Evolutionary conservation across 2,113 vertebrate genomes (phyloP), one percentile per base, ranked within the genome.

Genomic region (Mus spicilegus): DNA sequence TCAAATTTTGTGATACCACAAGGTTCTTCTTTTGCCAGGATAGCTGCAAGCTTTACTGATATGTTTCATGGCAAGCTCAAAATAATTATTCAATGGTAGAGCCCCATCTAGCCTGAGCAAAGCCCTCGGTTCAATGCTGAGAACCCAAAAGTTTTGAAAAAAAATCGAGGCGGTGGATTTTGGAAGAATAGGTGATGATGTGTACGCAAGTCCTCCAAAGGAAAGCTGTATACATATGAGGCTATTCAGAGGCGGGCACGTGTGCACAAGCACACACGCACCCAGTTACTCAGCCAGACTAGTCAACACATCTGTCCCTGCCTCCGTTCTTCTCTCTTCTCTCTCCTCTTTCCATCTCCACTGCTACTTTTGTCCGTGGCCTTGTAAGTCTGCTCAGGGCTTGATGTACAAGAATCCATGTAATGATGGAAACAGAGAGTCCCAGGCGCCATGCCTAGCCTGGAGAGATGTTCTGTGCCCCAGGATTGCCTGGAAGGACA

Each of bases 381-480:
- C 65, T 7, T 36, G 19, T 28, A 39, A 19, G 7, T n/a, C 33
- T 61, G 20, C 10, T 39, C 33, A 3, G 1, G 26, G 46, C n/a
- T 54, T 72, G 28, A 22, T 33, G 5, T 61, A 7, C 54, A 9
- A 6, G 39, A 2, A 19, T 8, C 46, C 17, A 2, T 17, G 49
- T 28, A 67, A 63, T 2, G 22, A 58, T 39, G 14, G 12, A 46
- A 9, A 14, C 51, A 56, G 30, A 56, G 30, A 20, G 24, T 1
- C 11, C 28, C 22, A 30, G 77, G 39, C 3, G 12, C 17, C 3
- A 0, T 5, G 1, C 33, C 56, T 7, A 28, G 26, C 36, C 7
- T 20, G 73, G 46, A 19, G 12, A 56, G 54, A 19, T 24, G 7
- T 22, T 42, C 39, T 56, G 63, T n/a, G 77, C 2, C 56, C 19